Evolutionary conservation across 2,888 invertebrate genomes (phyloP).

Genomic region (Plebejus melissa): DNA sequence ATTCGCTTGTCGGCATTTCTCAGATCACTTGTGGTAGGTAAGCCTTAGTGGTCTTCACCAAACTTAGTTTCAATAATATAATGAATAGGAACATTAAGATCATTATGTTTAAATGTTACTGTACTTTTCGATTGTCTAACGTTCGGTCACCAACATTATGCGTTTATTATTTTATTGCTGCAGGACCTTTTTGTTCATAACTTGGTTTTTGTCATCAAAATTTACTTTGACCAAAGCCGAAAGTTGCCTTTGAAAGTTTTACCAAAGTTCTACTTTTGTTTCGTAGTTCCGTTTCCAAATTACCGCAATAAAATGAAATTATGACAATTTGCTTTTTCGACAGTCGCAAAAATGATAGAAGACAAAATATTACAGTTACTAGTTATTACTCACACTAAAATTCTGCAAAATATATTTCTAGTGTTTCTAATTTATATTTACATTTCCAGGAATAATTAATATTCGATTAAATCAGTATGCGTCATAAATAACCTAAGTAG

Average conservation of each 20-base stretch:
- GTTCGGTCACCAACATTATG: conserved; percentile 15
- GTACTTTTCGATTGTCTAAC: conserved; percentile 17
- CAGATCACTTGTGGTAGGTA: not conserved
- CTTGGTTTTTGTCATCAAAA: conserved; percentile 4
- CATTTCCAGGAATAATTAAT: not conserved
- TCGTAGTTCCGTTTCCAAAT: not conserved
- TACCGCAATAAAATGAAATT: not conserved
- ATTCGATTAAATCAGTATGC: not conserved
- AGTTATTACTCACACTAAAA: not conserved
- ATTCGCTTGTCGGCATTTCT: not conserved
- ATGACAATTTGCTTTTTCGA: not conserved
- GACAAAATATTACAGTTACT: not conserved
- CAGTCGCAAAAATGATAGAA: not conserved
- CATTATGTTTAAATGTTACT: conserved; percentile 13
- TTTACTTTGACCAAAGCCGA: conserved; percentile 25
- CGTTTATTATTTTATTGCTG: conserved; percentile 28
- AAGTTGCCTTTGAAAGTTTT: conserved; percentile 18
- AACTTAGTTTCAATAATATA: not conserved
- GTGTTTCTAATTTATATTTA: not conserved
- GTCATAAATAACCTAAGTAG: not conserved
- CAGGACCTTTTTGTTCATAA: conserved; percentile 19
- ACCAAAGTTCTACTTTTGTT: conserved; percentile 56
- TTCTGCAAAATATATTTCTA: not conserved
- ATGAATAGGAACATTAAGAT: conserved; percentile 4
- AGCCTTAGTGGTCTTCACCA: not conserved